Percentiles rank a stretch among this genome's conserved stretches.
Conservation (phyloP, 2,113 vertebrate species). For the Saimiri boliviensis region DNA sequence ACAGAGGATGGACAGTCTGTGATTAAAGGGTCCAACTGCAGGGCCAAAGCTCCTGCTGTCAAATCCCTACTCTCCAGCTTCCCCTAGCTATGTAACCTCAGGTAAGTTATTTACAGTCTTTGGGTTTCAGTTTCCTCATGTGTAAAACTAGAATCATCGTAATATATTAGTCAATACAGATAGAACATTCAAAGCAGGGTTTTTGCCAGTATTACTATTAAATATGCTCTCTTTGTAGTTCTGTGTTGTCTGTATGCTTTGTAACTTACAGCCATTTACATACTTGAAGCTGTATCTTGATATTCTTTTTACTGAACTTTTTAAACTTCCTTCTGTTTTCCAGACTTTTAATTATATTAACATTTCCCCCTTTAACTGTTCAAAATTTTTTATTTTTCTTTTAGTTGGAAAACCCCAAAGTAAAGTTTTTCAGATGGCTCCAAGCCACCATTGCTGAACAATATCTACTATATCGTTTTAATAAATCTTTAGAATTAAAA, state of each 20-base stretch:
- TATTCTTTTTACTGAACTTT: not conserved
- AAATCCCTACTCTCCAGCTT: not conserved
- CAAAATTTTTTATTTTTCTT: not conserved
- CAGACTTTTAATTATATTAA: not conserved
- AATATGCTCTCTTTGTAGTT: not conserved
- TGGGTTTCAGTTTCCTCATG: not conserved
- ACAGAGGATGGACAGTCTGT: not conserved
- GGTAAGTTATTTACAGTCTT: not conserved
- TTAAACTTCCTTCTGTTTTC: not conserved
- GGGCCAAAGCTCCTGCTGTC: not conserved
- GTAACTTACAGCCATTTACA: not conserved
- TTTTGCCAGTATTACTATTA: not conserved
- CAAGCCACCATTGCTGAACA: not conserved
- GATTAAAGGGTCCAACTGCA: not conserved
- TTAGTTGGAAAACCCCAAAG: not conserved
- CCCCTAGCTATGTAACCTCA: not conserved
- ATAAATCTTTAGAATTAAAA: slow-evolving; percentile 16
- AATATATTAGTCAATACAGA: not conserved
- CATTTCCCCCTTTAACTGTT: not conserved
- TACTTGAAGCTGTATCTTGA: not conserved
- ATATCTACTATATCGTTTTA: not conserved
- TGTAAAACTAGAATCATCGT: not conserved
- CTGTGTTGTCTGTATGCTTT: not conserved
- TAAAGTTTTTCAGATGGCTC: not conserved
- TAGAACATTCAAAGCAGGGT: not conserved